Evolutionary conservation across 2,888 invertebrate species (phyloP).

Genomic region (Calephelis perditalis): DNA sequence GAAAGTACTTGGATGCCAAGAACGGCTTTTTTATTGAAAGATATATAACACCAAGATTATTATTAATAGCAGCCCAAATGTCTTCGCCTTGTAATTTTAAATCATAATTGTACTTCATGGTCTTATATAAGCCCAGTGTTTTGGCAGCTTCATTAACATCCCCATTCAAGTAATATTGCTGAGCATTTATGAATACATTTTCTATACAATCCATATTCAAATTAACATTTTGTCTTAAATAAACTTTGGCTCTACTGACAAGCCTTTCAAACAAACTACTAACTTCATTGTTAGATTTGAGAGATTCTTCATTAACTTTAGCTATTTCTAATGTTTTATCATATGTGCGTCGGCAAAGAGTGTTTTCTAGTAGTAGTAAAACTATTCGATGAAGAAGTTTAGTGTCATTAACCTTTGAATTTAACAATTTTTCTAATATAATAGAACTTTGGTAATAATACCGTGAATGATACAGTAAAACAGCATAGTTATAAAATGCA

Average conservation of each 20-base stretch:
- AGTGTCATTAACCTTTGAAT: conserved; percentile 55
- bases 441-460: conserved; percentile 83
- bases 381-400: conserved; percentile 56
- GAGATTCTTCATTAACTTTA: conserved; percentile 51
- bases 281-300: conserved; percentile 52
- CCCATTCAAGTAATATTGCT: conserved; percentile 64
- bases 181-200: conserved; percentile 65
- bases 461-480: conserved; percentile 85
- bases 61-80: conserved; percentile 80
- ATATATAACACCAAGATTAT: conserved; percentile 90
- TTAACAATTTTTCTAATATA: conserved; percentile 57
- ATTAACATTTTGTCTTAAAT: conserved; percentile 44
- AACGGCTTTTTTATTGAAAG: conserved; percentile 89
- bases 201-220: conserved; percentile 62
- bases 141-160: conserved; percentile 60
- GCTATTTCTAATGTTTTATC: conserved; percentile 62
- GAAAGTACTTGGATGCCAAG: conserved; percentile 87
- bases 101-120: conserved; percentile 57
- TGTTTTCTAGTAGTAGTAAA: conserved; percentile 60
- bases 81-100: conserved; percentile 66
- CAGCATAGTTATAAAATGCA: conserved; percentile 87
- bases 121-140: conserved; percentile 57
- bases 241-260: conserved; percentile 56
- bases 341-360: conserved; percentile 62
- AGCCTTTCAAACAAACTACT: conserved; percentile 59